phyloP scores from a whole-genome alignment of 2,113 vertebrate genomes.

The Sturnus vulgaris region DNA sequence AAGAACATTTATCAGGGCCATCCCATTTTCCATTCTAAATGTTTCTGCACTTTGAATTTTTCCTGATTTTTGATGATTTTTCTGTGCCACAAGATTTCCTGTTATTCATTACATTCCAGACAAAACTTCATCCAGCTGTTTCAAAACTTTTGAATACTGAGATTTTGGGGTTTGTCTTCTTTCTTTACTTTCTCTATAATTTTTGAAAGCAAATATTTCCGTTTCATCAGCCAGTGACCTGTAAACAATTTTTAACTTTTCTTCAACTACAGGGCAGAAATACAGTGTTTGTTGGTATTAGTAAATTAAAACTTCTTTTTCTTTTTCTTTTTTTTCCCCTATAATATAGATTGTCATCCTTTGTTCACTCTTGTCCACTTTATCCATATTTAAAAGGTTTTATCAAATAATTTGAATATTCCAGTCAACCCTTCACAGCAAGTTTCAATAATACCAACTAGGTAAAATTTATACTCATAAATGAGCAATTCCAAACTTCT shows the following conservation, averaged over 20 bases:
- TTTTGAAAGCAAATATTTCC: background rate
- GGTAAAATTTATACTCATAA: constrained; percentile 32
- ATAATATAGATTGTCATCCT: background rate
- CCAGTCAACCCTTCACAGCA: background rate
- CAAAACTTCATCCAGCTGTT: background rate
- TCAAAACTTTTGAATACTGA: background rate
- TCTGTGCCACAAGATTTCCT: background rate
- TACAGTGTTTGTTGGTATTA: background rate
- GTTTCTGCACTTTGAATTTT: background rate
- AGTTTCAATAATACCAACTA: background rate
- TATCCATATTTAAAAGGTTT: background rate
- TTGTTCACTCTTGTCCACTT: background rate
- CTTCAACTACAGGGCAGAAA: background rate
- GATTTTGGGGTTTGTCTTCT: background rate
- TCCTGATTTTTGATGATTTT: background rate
- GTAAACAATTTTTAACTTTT: background rate
- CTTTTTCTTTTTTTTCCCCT: background rate
- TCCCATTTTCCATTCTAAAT: background rate
- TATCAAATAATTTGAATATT: background rate
- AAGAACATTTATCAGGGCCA: background rate
- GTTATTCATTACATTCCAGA: background rate
- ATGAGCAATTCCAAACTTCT: constrained; percentile 5
- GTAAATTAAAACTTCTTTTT: background rate
- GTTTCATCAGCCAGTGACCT: background rate
- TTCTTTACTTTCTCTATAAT: background rate